Evolutionary conservation across 2,888 invertebrate species (phyloP).

Genomic region (Nycteola revayana): DNA sequence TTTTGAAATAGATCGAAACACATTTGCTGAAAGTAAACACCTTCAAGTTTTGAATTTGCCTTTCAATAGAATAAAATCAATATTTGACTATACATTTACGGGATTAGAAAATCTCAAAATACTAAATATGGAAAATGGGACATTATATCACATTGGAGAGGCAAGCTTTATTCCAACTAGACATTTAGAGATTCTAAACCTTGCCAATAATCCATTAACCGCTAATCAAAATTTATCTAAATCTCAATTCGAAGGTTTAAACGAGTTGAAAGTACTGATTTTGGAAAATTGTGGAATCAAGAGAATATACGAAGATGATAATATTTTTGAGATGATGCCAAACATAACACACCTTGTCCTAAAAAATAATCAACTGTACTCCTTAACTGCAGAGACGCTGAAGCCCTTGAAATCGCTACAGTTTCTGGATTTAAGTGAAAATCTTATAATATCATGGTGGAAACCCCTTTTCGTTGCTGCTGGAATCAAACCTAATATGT

Average conservation of each 20-base stretch:
- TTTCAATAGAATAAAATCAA: constrained; percentile 75
- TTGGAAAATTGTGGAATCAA: constrained; percentile 77
- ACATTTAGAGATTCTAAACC: constrained; percentile 71
- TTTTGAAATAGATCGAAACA: constrained; percentile 74
- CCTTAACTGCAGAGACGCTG: constrained; percentile 63
- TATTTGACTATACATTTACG: constrained; percentile 74
- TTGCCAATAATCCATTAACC: constrained; percentile 78
- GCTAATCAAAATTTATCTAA: constrained; percentile 61
- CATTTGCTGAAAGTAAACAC: constrained; percentile 71
- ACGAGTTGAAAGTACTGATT: constrained; percentile 68
- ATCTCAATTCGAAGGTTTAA: constrained; percentile 71
- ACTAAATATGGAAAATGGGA: constrained; percentile 77
- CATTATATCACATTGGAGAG: constrained; percentile 71
- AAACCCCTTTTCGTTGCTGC: constrained; percentile 68
- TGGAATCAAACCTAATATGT: constrained; percentile 57
- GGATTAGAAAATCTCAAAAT: constrained; percentile 72
- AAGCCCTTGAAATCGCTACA: constrained; percentile 64
- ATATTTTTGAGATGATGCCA: constrained; percentile 75
- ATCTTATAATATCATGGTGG: constrained; percentile 79
- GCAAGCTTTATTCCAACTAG: constrained; percentile 68
- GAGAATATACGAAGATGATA: constrained; percentile 60
- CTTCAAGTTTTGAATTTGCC: constrained; percentile 75
- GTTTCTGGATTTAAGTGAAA: constrained; percentile 75
- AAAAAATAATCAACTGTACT: constrained; percentile 70
- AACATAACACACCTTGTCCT: constrained; percentile 75